Conservation (phyloP, 2,888 invertebrate species). For the Amblyjoppa fuscipennis region DNA sequence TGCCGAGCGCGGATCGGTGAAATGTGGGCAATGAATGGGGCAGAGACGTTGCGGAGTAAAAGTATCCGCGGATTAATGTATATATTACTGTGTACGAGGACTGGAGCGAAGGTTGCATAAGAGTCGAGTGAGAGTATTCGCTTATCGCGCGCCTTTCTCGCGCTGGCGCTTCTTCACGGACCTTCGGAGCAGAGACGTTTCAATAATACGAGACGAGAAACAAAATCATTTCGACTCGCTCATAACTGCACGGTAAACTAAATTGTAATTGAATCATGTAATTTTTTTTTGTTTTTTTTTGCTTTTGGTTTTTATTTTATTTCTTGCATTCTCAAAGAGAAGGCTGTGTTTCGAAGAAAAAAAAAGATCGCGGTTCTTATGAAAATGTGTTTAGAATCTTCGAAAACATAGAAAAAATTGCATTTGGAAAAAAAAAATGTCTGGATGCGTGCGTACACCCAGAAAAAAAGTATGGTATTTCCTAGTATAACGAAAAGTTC, state of each 20-base stretch:
- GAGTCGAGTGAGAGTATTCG: slow-evolving; percentile 23
- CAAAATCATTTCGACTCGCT: neutral
- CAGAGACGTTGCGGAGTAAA: neutral
- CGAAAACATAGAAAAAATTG: too few species aligned
- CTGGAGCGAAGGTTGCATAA: slow-evolving; percentile 38
- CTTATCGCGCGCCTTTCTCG: slow-evolving; percentile 35
- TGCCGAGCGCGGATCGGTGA: slow-evolving; percentile 25
- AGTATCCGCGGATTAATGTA: slow-evolving; percentile 1
- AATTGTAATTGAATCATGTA: neutral
- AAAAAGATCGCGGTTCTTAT: too few species aligned
- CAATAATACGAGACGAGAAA: neutral
- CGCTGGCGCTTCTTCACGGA: slow-evolving; percentile 10
- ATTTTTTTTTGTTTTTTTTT: neutral
- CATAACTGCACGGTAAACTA: neutral
- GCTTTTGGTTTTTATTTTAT: neutral
- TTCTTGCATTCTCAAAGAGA: neutral
- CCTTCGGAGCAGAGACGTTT: neutral
- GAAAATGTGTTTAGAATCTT: too few species aligned
- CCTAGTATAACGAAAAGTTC: too few species aligned
- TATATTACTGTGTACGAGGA: slow-evolving; percentile 9
- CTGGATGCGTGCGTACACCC: too few species aligned
- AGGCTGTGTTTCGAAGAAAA: too few species aligned
- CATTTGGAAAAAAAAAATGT: too few species aligned
- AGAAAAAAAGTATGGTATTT: too few species aligned
- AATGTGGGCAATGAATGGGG: slow-evolving; percentile 45